Base-by-base conservation (phyloP, 2,888 invertebrate species). In the Perdita meconis region DNA sequence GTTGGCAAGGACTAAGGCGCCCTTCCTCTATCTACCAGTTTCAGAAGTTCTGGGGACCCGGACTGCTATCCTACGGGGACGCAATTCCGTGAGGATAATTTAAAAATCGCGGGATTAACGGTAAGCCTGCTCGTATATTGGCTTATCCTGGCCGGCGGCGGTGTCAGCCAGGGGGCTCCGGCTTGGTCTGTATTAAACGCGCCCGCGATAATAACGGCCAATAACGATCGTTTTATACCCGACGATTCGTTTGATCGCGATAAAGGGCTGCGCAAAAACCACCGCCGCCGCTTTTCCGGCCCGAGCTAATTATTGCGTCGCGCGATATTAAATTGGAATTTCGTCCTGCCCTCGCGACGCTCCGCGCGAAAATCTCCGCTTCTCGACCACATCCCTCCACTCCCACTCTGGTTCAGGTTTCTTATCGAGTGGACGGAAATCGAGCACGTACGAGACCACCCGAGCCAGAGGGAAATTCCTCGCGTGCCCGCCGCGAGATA, bases 81-180 rank as follows among this genome's bases (percentile, higher is more conserved):
- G 79, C 74, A 66, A 76, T 75, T 78, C 70, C 71, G 78, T 68
- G 79, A 76, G 71, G 84, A 82, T 80, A 85, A 84, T 88, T 87
- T 87, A 84, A 86, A 88, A 89, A 89, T 88, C 83, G 82, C 65
- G 40, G 82, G 86, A 87, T 86, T 84, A 84, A 56, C 68, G 36
- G 34, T 79, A 79, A 79, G 78, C 78, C 73, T 61, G 57, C 64
- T 73, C 73, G 78, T 79, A 78, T 78, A 79, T 78, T 69, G 78
- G 78, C 64, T 78, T 78, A 79, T 67, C 78, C 78, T 65, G 64
- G 51, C 67, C 61, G 36, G 67, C 63, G 71, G 60, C 67, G 60
- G 22, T 59, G 78, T 77, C 77, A 74, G 50, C n/a, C n/a, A n/a
- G n/a, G n/a, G n/a, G n/a, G n/a, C 72, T 36, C 47, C 8, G 50